These are phyloP conservation scores for Lordiphosa collinella DNA, from an alignment of 1,140 invertebrate species.

Conservation along the genomic window DNA sequence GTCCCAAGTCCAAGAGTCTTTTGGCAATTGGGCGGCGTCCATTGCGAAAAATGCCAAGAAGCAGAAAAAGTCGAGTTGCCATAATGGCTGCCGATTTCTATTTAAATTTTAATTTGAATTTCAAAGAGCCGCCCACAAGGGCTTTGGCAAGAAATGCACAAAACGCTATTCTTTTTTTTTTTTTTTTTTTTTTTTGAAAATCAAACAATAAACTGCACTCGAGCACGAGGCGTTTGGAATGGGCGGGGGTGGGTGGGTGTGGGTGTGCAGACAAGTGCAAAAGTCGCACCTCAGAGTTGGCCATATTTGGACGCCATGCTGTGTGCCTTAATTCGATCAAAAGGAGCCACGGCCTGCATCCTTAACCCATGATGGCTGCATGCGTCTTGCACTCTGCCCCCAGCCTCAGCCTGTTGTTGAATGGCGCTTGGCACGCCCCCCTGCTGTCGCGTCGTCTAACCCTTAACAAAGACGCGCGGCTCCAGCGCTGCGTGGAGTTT, in stretches of 20 bases:
- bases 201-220: slow-evolving; percentile 77
- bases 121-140: slow-evolving; percentile 59
- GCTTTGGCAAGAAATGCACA: slow-evolving; percentile 51
- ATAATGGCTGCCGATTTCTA: slow-evolving; percentile 59
- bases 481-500: slow-evolving; percentile 5
- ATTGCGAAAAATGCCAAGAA: slow-evolving; percentile 14
- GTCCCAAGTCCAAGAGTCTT: slow-evolving; percentile 19
- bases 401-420: slow-evolving; percentile 3
- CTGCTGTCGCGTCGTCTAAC: slow-evolving; percentile 28
- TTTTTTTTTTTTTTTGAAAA: slow-evolving; percentile 20
- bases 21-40: slow-evolving; percentile 57
- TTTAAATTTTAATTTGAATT: slow-evolving; percentile 65
- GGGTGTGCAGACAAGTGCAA: slow-evolving; percentile 9
- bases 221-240: slow-evolving; percentile 42
- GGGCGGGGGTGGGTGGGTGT: neutral
- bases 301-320: slow-evolving; percentile 77
- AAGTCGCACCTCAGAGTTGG: slow-evolving; percentile 42
- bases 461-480: slow-evolving; percentile 28
- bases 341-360: slow-evolving; percentile 33
- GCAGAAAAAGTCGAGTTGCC: slow-evolving; percentile 33
- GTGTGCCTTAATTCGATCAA: slow-evolving; percentile 64
- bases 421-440: slow-evolving; percentile 57
- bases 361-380: slow-evolving; percentile 34
- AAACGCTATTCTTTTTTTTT: slow-evolving; percentile 15
- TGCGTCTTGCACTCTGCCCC: slow-evolving; percentile 9